Evolutionary conservation across 2,113 vertebrate genomes (phyloP).

Genomic region (Psammodynastes pulverulentus): DNA sequence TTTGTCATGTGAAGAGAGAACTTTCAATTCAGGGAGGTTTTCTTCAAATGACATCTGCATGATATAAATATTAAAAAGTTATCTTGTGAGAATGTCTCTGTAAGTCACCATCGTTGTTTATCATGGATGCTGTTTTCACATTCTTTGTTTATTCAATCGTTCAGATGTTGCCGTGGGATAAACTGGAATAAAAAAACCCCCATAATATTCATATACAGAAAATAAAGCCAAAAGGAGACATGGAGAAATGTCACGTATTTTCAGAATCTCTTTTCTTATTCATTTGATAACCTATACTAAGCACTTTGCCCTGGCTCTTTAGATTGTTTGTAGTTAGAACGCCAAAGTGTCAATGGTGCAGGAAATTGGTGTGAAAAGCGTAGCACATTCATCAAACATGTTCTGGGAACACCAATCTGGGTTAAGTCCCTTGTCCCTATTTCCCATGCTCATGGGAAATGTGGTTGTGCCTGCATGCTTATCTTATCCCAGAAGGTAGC

Average conservation of each 20-base stretch:
- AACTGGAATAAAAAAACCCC: not conserved
- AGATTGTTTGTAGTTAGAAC: not conserved
- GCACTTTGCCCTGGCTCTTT: not conserved
- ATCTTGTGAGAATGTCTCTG: not conserved
- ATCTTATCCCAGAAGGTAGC: not conserved
- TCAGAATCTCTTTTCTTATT: not conserved
- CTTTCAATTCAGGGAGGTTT: rapidly evolving
- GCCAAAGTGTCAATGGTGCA: not conserved
- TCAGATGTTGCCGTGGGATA: not conserved
- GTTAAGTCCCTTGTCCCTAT: not conserved
- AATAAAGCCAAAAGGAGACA: not conserved
- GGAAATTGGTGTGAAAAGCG: not conserved
- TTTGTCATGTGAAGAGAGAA: not conserved
- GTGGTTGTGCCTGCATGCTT: not conserved
- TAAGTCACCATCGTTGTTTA: not conserved
- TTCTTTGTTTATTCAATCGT: not conserved
- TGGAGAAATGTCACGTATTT: not conserved
- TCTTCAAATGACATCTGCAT: rapidly evolving
- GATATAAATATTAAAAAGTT: not conserved
- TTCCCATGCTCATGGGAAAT: not conserved
- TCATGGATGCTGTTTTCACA: not conserved
- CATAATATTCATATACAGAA: not conserved
- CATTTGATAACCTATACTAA: not conserved
- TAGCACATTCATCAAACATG: not conserved
- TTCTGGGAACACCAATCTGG: not conserved